Base-by-base conservation (phyloP, 2,888 invertebrate species). In the Monopis laevigella region DNA sequence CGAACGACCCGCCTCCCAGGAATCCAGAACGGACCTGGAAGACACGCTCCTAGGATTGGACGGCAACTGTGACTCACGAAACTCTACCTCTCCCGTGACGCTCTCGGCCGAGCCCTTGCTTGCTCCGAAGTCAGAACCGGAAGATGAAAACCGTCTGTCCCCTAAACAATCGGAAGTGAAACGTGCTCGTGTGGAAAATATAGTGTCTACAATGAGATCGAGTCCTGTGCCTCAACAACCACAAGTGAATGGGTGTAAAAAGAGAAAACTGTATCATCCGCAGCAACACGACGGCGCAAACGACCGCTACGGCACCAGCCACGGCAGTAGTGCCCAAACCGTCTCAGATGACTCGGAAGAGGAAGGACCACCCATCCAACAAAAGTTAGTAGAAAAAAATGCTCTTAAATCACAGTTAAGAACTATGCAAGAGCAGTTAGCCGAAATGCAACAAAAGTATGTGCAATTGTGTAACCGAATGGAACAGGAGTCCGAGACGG, bases 191-290 rank as follows among this genome's bases (percentile, higher is more conserved):
- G 95, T 96, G 50, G 96, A 97, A 78, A 95, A 94, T 70, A 96
- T 97, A 58, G 93, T 96, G 55, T 94, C 93, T 51, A 92, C 91
- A 50, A 96, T 96, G 92, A 87, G 94, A 48, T 89, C 92, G 49
- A 92, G 92, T 62, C 93, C 93, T 27, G 90, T 88, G 47, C 89
- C 89, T 14, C 84, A 72, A 44, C 85, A 85, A 52, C 84, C 86
- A 1, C 88, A 89, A 65, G 91, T 92, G 52, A 95, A 95, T 73
- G 95, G 96, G 38, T 96, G 95, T 74, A 96, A 96, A 70, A 98
- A 98, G 72, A 86, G 97, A 36, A 98, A 98, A 72, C 84, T 96
- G 19, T 96, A 96, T 64, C 95, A 96, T 59, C 97, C 97, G 8
- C 95, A 96, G 68, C 96, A 96, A 61, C 94, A 96, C 68, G 91